Base-by-base conservation (phyloP, 2,113 vertebrate genomes). In the Perca flavescens region DNA sequence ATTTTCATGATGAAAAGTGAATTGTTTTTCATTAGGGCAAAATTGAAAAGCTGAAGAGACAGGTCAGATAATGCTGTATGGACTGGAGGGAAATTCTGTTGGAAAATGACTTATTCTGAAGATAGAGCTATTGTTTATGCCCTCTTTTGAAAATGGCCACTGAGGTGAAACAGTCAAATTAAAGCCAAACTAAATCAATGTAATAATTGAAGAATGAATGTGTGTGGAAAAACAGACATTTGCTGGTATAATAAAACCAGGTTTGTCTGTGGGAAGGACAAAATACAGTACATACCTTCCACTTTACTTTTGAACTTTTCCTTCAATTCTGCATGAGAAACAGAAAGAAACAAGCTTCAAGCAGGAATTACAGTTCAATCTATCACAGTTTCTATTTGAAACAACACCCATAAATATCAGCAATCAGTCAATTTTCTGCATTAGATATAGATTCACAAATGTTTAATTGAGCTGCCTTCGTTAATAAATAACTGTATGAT, bases 261-360 rank as follows among this genome's bases (percentile, higher is more conserved):
- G 25, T 52, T 10, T 22, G 54, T n/a, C 16, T 34, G n/a, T 10
- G 15, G 3, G 17, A 34, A 73, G 22, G 5, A 56, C 2, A 14
- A 46, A 69, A 58, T 1, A n/a, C 7, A 53, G 11, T 5, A 83
- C 87, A 7, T 88, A 95, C 95, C 94, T 88, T 93, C 91, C 1
- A 95, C 93, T 85, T 92, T 92, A 61, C 72, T 89, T 21, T 65
- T 74, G 67, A 93, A 89, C 74, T 69, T 91, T 53, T 87, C 90
- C 47, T 91, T 93, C 17, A 71, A 21, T 6, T 87, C 92, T 92
- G 71, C 57, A 86, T 22, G 28, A 78, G 57, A 88, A 84, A 61
- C 40, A 50, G 17, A 67, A 62, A 58, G 62, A 28, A 58, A 73
- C 17, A 64, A 46, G n/a, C 52, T 17, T 57, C 58, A 69, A 54